These are phyloP conservation scores for Gerris lacustris DNA, from an alignment of 2,888 invertebrate genomes.

Conservation along the genomic window DNA sequence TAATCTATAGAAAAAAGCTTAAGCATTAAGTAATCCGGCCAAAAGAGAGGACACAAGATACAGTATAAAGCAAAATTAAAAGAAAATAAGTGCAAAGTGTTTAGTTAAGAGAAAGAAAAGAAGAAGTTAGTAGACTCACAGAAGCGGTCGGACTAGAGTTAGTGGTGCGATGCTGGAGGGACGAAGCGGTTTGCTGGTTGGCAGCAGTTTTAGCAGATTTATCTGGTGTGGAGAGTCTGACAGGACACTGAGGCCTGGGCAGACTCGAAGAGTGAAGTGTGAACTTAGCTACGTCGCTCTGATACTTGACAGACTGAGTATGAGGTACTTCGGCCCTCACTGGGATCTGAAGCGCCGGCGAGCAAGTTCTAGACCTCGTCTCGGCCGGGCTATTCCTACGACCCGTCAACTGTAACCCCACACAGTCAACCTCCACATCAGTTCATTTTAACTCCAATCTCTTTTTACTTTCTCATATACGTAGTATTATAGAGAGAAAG, in stretches of 20 bases:
- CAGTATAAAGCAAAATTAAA: too few species aligned
- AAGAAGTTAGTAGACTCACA: neutral
- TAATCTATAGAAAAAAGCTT: too few species aligned
- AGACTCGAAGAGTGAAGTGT: conserved; percentile 58
- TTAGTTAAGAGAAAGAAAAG: neutral
- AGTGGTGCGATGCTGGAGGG: conserved; percentile 8
- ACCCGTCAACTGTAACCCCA: neutral
- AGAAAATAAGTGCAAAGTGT: too few species aligned
- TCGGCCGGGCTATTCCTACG: neutral
- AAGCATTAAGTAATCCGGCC: too few species aligned
- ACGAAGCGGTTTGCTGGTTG: conserved; percentile 28
- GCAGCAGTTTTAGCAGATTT: conserved; percentile 33
- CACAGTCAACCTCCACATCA: neutral
- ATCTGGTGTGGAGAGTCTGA: conserved; percentile 39
- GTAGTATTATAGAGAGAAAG: too few species aligned
- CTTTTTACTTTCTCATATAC: too few species aligned
- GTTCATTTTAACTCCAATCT: too few species aligned
- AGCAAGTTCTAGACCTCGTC: conserved; percentile 18
- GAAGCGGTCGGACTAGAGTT: neutral
- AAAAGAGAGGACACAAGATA: too few species aligned
- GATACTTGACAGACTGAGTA: conserved; percentile 31
- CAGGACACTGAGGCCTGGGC: conserved; percentile 60
- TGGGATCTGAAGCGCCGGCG: conserved; percentile 34
- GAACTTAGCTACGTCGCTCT: conserved; percentile 43
- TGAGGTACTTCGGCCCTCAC: conserved; percentile 26